Evolutionary conservation across 2,113 vertebrate species (phyloP).

Genomic region (Anhinga rufa): DNA sequence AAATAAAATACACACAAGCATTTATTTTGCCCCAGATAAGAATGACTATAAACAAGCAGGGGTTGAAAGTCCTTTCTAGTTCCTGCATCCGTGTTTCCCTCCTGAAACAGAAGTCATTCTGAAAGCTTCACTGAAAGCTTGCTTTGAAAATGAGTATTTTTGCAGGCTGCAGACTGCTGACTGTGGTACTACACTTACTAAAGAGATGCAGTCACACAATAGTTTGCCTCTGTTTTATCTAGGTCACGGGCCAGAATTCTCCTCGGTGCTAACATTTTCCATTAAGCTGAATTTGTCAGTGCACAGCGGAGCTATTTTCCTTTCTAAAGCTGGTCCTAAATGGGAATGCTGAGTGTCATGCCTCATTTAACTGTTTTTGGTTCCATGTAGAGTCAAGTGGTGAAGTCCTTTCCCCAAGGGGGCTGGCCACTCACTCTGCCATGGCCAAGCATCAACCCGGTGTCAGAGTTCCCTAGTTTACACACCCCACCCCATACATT

Average conservation of each 20-base stretch:
- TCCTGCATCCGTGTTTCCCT: not conserved
- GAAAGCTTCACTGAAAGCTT: slow-evolving; percentile 31
- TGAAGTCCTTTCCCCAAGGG: not conserved
- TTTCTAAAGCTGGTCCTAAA: slow-evolving; percentile 31
- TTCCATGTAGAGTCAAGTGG: not conserved
- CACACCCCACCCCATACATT: not conserved
- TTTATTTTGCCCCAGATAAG: not conserved
- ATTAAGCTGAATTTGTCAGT: not conserved
- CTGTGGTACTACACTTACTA: not conserved
- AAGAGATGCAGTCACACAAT: not conserved
- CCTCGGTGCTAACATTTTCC: slow-evolving; percentile 3
- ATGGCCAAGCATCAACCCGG: not conserved
- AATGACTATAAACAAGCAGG: not conserved
- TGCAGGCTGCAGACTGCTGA: slow-evolving; percentile 33
- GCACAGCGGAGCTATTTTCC: slow-evolving; percentile 20
- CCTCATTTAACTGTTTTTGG: not conserved
- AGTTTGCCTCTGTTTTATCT: not conserved
- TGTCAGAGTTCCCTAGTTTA: not conserved
- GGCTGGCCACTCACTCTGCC: not conserved
- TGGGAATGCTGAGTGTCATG: not conserved
- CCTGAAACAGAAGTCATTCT: slow-evolving; percentile 18
- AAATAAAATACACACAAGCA: not conserved
- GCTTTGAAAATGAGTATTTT: slow-evolving; percentile 54
- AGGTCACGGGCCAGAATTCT: slow-evolving; percentile 18
- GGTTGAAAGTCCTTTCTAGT: not conserved